Conservation (phyloP, 2,888 invertebrate species). For the Euproctis similis region DNA sequence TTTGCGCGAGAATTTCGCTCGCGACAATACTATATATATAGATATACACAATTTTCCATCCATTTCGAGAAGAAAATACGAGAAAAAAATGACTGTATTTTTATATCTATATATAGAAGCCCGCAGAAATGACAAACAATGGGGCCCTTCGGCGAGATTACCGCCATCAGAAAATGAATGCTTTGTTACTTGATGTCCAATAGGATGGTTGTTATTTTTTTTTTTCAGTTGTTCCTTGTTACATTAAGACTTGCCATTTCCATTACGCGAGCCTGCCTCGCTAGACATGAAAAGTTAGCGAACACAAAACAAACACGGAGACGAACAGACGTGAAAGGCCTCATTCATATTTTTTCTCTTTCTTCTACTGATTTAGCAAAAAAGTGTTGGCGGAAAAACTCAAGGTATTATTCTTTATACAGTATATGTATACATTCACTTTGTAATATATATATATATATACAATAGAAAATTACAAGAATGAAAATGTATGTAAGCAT, state of each 20-base stretch:
- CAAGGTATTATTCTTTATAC: too few relatives aligned
- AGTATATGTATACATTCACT: too few relatives aligned
- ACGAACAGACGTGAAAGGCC: constrained; percentile 34
- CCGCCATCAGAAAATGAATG: constrained; percentile 74
- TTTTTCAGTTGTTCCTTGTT: constrained; percentile 68
- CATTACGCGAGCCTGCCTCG: constrained; percentile 47
- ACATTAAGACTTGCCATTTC: constrained; percentile 67
- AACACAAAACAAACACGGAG: constrained; percentile 32
- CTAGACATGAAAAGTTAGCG: constrained; percentile 47
- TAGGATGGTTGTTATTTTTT: too few relatives aligned
- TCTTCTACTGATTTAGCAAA: too few relatives aligned
- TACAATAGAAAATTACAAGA: too few relatives aligned
- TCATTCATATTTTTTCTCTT: too few relatives aligned
- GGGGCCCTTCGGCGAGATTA: constrained; percentile 72
- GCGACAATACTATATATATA: constrained; percentile 60
- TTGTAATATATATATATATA: too few relatives aligned
- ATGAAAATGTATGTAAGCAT: too few relatives aligned
- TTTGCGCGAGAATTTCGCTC: constrained; percentile 65
- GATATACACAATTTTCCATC: constrained; percentile 63
- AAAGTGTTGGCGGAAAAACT: too few relatives aligned
- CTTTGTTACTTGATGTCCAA: constrained; percentile 64
- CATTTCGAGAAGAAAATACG: constrained; percentile 63
- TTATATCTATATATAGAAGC: constrained; percentile 25
- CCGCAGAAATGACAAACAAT: constrained; percentile 69
- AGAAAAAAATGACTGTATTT: constrained; percentile 43